A percentile compares a stretch with the other conserved stretches of the same genome.
These are phyloP conservation scores for Enteromius argenteus DNA, from an alignment of 2,797 vertebrate genomes.

Conservation along the genomic window DNA sequence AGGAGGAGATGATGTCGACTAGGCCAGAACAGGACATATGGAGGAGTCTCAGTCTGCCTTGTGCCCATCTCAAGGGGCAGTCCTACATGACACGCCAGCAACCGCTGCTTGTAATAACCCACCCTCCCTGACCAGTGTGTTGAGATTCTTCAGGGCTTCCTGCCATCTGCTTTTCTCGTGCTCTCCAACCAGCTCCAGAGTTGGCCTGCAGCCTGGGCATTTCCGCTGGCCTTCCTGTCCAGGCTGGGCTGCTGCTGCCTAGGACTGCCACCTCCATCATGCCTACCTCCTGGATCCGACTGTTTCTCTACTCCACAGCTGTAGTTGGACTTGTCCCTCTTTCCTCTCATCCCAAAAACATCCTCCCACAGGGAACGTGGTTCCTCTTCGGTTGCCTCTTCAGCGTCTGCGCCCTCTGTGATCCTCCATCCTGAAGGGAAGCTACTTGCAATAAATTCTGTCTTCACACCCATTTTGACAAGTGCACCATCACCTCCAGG, in stretches of 20 bases:
- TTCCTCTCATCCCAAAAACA: conserved; percentile 69
- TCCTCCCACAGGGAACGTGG: conserved; percentile 74
- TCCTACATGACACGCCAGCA: neutral
- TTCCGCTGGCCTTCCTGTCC: conserved; percentile 79
- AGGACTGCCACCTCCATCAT: conserved; percentile 73
- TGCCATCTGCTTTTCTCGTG: conserved; percentile 78
- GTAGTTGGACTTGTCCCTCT: conserved; percentile 68
- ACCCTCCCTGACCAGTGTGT: conserved; percentile 70
- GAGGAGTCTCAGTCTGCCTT: neutral
- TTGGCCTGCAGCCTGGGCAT: conserved; percentile 76
- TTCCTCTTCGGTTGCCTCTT: conserved; percentile 80
- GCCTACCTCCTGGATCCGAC: conserved; percentile 67
- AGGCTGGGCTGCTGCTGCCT: conserved; percentile 69
- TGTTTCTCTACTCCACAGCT: conserved; percentile 72
- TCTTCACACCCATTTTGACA: conserved; percentile 86
- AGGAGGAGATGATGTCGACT: neutral
- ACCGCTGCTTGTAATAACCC: conserved; percentile 4
- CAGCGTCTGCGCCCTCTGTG: conserved; percentile 65
- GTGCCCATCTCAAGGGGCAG: neutral
- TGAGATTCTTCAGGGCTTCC: conserved; percentile 81
- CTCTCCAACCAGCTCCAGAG: conserved; percentile 71
- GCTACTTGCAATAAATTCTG: conserved; percentile 83
- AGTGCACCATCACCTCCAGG: conserved; percentile 75
- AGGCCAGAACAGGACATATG: neutral
- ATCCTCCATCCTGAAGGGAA: conserved; percentile 82